Percentiles rank a stretch among this genome's conserved stretches.
phyloP scores from a whole-genome alignment of 2,113 vertebrate species.

The Petrocephalus microphthalmus region DNA sequence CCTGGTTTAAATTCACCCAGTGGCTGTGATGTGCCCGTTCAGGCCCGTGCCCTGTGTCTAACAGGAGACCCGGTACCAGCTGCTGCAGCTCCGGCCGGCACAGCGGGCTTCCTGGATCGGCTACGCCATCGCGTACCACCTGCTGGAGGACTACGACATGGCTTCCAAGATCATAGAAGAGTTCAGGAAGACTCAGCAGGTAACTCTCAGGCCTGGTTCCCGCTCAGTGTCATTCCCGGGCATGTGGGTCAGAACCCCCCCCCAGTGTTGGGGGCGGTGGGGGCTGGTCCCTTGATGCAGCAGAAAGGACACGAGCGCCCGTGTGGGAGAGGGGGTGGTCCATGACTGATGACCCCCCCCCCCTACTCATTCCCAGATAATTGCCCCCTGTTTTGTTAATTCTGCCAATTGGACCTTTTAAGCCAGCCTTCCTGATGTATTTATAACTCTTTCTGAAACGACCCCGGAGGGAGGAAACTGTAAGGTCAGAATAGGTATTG shows the following conservation, averaged over 20 bases:
- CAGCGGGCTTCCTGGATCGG: conserved; percentile 97
- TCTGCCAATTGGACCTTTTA: neutral
- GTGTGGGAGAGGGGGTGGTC: neutral
- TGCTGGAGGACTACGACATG: conserved; percentile 97
- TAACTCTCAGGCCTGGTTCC: conserved; percentile 36
- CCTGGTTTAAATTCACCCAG: neutral
- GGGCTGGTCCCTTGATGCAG: neutral
- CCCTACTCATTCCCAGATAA: neutral
- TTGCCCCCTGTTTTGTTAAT: neutral
- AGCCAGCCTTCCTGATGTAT: neutral
- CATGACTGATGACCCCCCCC: neutral
- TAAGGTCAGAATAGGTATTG: neutral
- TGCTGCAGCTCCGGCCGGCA: conserved; percentile 89
- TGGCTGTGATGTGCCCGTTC: neutral
- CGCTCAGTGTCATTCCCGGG: neutral
- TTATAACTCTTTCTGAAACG: neutral
- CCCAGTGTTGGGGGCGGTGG: neutral
- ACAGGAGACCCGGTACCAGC: conserved; percentile 93
- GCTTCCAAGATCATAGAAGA: conserved; percentile 97
- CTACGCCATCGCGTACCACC: conserved; percentile 96
- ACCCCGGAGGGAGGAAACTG: neutral
- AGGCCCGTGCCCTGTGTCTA: neutral
- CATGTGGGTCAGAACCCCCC: neutral
- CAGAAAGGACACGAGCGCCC: neutral
- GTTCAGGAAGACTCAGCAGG: conserved; percentile 98